Percentiles rank a stretch among this genome's conserved stretches.
phyloP scores from a whole-genome alignment of 1,140 invertebrate genomes.

The Anagrus nilaparvatae region DNA sequence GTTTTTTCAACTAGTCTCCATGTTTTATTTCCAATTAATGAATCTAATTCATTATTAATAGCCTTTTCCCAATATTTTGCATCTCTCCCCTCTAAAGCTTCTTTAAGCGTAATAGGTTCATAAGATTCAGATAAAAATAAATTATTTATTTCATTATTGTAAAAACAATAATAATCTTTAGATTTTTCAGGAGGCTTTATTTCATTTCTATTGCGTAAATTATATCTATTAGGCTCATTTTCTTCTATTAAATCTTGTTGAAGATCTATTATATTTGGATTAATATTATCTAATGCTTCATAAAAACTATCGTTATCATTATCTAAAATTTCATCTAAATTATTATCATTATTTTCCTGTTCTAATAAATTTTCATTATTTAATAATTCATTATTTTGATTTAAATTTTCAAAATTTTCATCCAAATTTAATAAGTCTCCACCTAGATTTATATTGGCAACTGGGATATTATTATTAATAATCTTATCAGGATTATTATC shows the following conservation, averaged over 20 bases:
- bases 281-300: no score
- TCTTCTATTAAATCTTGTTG: not conserved
- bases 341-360: not conserved
- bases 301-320: no score
- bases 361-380: not conserved
- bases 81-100: not conserved
- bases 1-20: conserved; percentile 22
- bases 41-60: conserved; percentile 24
- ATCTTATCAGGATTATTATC: not conserved
- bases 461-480: not conserved
- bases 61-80: conserved; percentile 27
- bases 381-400: no score
- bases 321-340: not conserved
- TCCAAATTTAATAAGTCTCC: no score
- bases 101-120: conserved; percentile 3
- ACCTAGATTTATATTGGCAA: not conserved
- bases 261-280: no score
- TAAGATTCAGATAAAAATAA: not conserved
- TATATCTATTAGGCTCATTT: no score
- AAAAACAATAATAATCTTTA: not conserved
- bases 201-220: no score
- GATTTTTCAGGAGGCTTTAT: not conserved
- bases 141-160: no score
- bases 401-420: not conserved
- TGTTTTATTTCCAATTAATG: conserved; percentile 26